Percentiles rank a stretch among this genome's conserved stretches.
Conservation (phyloP, 2,888 invertebrate species). For the Heteropelma amictum region DNA sequence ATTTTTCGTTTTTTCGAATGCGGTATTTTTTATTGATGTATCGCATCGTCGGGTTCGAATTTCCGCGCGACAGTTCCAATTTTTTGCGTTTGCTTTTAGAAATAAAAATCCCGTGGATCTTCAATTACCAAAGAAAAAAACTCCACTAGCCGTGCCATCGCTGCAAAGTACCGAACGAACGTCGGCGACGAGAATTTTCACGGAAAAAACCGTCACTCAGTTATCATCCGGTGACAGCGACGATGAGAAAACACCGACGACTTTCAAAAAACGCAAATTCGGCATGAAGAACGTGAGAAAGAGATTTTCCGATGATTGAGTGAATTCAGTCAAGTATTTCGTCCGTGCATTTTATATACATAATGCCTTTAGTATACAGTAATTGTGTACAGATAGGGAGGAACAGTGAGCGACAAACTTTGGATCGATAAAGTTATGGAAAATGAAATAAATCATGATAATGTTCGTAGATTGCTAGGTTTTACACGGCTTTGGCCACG, state of each 20-base stretch:
- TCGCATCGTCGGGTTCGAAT: not conserved
- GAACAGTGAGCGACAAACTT: no score
- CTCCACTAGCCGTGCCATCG: conserved; percentile 74
- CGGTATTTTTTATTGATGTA: no score
- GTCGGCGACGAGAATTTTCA: conserved; percentile 80
- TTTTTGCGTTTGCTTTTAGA: conserved; percentile 72
- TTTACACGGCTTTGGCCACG: no score
- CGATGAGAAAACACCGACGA: conserved; percentile 71
- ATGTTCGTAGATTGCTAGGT: no score
- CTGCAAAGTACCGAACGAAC: conserved; percentile 76
- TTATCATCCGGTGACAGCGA: conserved; percentile 79
- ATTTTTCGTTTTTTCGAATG: no score
- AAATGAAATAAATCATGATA: no score
- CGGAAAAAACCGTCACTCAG: conserved; percentile 82
- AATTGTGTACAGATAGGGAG: no score
- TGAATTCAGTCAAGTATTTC: not conserved
- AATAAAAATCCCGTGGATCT: conserved; percentile 82
- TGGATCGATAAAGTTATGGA: no score
- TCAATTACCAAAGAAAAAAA: conserved; percentile 82
- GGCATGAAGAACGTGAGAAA: conserved; percentile 83
- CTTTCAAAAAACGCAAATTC: conserved; percentile 86
- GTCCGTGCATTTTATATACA: not conserved
- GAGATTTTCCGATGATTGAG: conserved; percentile 82
- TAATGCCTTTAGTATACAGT: not conserved
- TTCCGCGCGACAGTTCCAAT: not conserved